These are phyloP conservation scores for Tribolium madens DNA, from an alignment of 1,140 invertebrate genomes.

Conservation along the genomic window DNA sequence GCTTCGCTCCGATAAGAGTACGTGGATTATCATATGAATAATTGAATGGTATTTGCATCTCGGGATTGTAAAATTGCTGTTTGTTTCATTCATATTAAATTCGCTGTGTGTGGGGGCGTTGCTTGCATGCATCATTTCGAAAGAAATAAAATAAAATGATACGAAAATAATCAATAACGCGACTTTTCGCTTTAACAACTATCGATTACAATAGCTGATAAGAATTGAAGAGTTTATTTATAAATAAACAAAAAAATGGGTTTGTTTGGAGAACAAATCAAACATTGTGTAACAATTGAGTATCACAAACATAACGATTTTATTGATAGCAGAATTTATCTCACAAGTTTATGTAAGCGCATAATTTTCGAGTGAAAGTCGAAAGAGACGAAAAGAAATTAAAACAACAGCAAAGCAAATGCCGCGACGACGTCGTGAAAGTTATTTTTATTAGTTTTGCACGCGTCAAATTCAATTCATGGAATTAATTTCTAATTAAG, in stretches of 20 bases:
- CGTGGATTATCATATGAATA: neutral
- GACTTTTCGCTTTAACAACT: too few species aligned
- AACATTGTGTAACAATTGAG: neutral
- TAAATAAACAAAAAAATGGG: neutral
- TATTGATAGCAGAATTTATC: neutral
- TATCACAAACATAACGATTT: neutral
- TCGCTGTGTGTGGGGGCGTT: neutral
- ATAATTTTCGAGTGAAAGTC: neutral
- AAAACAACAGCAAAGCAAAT: neutral
- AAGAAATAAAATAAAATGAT: neutral
- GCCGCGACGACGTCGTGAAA: neutral
- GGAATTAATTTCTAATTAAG: neutral
- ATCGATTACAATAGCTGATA: neutral
- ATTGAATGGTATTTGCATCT: neutral
- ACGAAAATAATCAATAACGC: too few species aligned
- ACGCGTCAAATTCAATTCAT: neutral
- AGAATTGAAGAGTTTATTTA: neutral
- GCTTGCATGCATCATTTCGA: neutral
- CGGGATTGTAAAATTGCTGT: neutral
- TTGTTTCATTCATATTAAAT: conserved; percentile 9
- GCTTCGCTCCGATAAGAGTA: neutral
- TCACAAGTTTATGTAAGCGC: neutral
- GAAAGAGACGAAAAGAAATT: neutral
- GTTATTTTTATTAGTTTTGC: neutral
- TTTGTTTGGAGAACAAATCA: neutral